These are phyloP conservation scores for Onychostruthus taczanowskii DNA, from an alignment of 2,113 vertebrate species.

Conservation along the genomic window DNA sequence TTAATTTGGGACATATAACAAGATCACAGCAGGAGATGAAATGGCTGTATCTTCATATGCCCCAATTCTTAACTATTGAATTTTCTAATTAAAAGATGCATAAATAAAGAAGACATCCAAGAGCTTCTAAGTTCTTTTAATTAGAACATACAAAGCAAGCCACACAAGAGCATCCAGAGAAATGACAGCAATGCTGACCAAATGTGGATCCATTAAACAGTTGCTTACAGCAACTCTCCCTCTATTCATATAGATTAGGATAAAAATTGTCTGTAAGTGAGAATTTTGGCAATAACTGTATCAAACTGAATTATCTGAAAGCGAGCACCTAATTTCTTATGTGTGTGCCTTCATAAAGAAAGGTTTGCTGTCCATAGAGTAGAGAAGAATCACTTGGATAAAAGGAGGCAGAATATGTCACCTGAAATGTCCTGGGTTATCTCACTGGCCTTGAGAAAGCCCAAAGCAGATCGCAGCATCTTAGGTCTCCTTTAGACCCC, in stretches of 20 bases:
- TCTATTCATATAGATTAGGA: not conserved
- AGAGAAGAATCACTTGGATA: not conserved
- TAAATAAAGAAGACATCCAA: constrained; percentile 37
- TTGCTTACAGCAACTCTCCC: not conserved
- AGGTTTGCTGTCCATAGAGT: not conserved
- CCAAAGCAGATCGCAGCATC: not conserved
- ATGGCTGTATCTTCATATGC: not conserved
- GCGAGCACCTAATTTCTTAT: not conserved
- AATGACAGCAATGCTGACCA: not conserved
- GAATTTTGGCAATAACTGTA: not conserved
- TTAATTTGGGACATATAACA: constrained; percentile 22
- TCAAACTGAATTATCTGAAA: not conserved
- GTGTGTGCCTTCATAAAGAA: not conserved
- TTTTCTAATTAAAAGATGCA: constrained; percentile 51
- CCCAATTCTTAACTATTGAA: constrained; percentile 24
- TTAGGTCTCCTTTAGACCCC: not conserved
- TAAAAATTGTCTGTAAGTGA: not conserved
- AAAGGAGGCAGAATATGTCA: not conserved
- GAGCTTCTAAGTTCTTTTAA: constrained; percentile 6
- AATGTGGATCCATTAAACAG: not conserved
- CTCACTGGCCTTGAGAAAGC: not conserved
- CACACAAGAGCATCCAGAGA: constrained; percentile 5
- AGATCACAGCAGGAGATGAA: constrained; percentile 51
- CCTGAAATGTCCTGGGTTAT: not conserved
- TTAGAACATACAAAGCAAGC: constrained; percentile 24